Evolutionary conservation across 2,113 vertebrate species (phyloP).

Genomic region (Cyphomyrus discorhynchus): DNA sequence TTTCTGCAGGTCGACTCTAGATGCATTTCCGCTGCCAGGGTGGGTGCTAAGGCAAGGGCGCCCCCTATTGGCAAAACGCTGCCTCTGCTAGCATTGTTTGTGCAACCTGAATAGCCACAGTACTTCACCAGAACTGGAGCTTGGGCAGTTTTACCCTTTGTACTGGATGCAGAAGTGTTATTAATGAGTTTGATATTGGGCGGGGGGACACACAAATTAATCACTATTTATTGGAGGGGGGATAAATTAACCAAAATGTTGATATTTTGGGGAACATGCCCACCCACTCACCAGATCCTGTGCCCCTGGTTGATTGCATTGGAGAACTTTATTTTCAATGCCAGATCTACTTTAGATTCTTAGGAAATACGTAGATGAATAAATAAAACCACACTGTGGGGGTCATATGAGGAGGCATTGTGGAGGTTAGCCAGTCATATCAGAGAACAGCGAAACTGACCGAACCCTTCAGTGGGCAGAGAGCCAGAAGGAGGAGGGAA

Average conservation of each 20-base stretch:
- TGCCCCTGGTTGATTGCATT: neutral
- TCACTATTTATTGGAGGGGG: neutral
- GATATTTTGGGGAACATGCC: neutral
- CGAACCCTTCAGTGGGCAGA: neutral
- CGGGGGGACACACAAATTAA: neutral
- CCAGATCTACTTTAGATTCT: neutral
- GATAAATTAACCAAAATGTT: neutral
- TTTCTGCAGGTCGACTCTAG: neutral
- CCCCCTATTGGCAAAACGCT: conserved; percentile 14
- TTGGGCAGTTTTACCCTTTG: neutral
- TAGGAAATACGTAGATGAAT: neutral
- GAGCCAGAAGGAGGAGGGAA: neutral
- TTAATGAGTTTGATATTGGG: neutral
- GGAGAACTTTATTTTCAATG: neutral
- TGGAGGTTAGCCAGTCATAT: neutral
- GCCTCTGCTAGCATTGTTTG: neutral
- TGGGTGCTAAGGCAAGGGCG: neutral
- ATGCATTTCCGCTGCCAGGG: neutral
- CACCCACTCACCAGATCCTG: neutral
- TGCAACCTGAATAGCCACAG: neutral
- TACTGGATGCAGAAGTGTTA: neutral
- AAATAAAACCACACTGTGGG: neutral
- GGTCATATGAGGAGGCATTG: neutral
- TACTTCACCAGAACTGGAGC: neutral
- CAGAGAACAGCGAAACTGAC: neutral